A percentile compares a stretch with the other conserved stretches of the same genome.
Conservation (phyloP, 2,888 invertebrate species). For the Orthosia cruda region DNA sequence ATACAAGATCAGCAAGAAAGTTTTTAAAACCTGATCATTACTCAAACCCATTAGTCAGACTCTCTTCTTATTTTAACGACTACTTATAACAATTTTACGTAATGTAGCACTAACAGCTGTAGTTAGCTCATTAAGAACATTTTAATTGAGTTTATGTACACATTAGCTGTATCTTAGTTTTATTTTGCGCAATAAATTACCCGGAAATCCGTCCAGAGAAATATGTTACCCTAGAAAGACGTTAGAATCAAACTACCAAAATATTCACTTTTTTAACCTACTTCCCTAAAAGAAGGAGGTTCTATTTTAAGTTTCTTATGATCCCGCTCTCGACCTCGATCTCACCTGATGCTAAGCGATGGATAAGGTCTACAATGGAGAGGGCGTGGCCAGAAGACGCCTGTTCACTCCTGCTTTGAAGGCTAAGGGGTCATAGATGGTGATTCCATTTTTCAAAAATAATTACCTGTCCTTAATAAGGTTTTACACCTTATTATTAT, state of each 20-base stretch:
- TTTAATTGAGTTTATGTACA: conserved; percentile 41
- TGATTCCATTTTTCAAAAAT: not conserved
- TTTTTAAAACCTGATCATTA: conserved; percentile 19
- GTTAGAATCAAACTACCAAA: no score
- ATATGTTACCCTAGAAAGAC: not conserved
- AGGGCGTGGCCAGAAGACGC: no score
- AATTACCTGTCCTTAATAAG: no score
- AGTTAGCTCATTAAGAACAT: conserved; percentile 17
- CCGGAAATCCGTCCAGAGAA: not conserved
- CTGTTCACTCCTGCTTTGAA: no score
- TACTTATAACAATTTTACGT: conserved; percentile 39
- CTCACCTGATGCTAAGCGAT: no score
- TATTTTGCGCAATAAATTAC: conserved; percentile 20
- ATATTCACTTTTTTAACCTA: no score
- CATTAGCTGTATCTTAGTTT: conserved; percentile 25
- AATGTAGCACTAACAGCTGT: conserved; percentile 16
- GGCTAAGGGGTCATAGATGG: no score
- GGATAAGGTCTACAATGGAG: no score
- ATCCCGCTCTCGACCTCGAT: no score
- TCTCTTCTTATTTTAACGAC: conserved; percentile 20
- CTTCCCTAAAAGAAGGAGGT: no score
- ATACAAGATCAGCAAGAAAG: conserved; percentile 23
- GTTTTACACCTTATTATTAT: no score
- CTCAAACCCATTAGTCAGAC: conserved; percentile 10
- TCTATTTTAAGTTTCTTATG: no score